Percentiles rank a stretch among this genome's conserved stretches.
Evolutionary conservation across 2,888 invertebrate species (phyloP).

Genomic region (Eristalis pertinax): DNA sequence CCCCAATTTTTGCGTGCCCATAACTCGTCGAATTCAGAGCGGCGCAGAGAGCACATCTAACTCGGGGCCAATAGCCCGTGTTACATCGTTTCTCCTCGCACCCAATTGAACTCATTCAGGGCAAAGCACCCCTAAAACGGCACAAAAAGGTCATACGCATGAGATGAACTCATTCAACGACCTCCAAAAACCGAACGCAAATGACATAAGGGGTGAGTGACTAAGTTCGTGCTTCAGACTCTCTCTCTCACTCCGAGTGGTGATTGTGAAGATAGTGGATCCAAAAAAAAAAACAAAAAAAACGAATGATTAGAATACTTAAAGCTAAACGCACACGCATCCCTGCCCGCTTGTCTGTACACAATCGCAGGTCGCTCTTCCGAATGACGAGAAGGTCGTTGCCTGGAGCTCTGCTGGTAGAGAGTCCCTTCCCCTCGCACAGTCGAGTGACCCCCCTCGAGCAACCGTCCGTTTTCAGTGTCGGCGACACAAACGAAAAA

Average conservation of each 20-base stretch:
- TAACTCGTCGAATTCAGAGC: neutral
- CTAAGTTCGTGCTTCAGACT: conserved; percentile 15
- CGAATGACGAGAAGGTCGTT: conserved; percentile 67
- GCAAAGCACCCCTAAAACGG: conserved; percentile 34
- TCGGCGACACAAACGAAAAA: conserved; percentile 12
- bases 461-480: neutral
- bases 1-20: neutral
- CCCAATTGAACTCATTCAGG: conserved; percentile 27
- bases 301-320: conserved; percentile 9
- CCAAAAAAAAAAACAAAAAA: conserved; percentile 6
- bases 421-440: neutral
- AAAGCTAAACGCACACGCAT: conserved; percentile 62
- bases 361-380: conserved; percentile 53
- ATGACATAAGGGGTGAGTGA: conserved; percentile 68
- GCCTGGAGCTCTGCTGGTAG: conserved; percentile 54
- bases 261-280: neutral
- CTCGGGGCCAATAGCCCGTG: conserved; percentile 2
- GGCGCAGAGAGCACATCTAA: neutral
- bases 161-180: conserved; percentile 60
- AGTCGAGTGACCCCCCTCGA: too few relatives aligned
- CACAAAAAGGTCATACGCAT: conserved; percentile 50
- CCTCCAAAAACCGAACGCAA: conserved; percentile 24
- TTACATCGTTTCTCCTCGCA: conserved; percentile 2
- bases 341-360: conserved; percentile 24
- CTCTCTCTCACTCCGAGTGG: neutral